phyloP scores from a whole-genome alignment of 1,140 invertebrate genomes.

The Diuraphis noxia region DNA sequence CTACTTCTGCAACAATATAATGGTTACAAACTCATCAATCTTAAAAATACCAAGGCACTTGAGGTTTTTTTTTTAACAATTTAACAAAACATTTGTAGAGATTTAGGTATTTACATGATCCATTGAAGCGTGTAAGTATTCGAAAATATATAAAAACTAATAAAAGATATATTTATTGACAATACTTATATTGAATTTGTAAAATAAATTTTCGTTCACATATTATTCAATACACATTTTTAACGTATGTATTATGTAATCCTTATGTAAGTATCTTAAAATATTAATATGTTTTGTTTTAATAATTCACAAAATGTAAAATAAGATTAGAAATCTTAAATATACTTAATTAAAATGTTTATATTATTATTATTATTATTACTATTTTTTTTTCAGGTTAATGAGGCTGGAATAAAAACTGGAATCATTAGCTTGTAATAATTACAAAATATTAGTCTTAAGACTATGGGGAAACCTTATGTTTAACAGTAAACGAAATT shows the following conservation, averaged over 20 bases:
- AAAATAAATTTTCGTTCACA: background rate
- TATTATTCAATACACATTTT: background rate
- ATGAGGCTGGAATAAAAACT: too few relatives aligned
- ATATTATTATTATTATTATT: too few relatives aligned
- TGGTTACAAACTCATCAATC: conserved; percentile 45
- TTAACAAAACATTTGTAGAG: background rate
- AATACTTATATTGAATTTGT: background rate
- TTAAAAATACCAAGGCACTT: background rate
- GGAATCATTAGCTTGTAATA: too few relatives aligned
- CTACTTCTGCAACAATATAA: background rate
- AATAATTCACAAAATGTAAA: background rate
- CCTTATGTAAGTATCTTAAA: background rate
- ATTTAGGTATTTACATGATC: background rate
- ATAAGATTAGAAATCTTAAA: background rate
- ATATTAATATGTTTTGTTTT: background rate
- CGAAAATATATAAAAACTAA: background rate
- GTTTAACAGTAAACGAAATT: too few relatives aligned
- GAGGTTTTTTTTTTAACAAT: background rate
- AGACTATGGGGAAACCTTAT: too few relatives aligned
- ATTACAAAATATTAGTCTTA: too few relatives aligned
- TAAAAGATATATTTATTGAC: background rate
- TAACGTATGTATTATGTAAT: background rate
- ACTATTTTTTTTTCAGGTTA: too few relatives aligned
- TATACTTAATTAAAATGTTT: background rate
- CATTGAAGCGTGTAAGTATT: conserved; percentile 3